Evolutionary conservation across 2,113 vertebrate species (phyloP), one percentile per base, ranked within the genome.

Genomic region (Coreoperca whiteheadi): DNA sequence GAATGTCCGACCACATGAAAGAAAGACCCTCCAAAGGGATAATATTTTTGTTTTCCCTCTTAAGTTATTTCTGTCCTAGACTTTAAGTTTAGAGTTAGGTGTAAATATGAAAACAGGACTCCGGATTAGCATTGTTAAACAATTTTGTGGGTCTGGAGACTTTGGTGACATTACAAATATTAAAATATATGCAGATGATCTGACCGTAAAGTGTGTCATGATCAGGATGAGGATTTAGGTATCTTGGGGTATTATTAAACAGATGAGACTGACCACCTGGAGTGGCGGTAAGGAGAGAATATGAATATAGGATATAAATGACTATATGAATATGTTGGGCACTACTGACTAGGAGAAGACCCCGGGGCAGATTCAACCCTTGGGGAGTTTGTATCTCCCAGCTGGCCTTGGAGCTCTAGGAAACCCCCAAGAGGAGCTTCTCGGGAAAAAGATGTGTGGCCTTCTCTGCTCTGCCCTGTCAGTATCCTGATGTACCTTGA

Each of bases 291-390:
- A 50, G 54, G 8, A 74, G 32, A 39, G 21, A n/a, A n/a, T n/a
- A n/a, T n/a, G n/a, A n/a, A n/a, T n/a, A n/a, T n/a, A n/a, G n/a
- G n/a, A n/a, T n/a, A n/a, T n/a, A n/a, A n/a, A n/a, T n/a, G n/a
- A n/a, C n/a, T n/a, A n/a, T n/a, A n/a, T n/a, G n/a, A n/a, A n/a
- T n/a, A n/a, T n/a, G n/a, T n/a, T n/a, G n/a, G 23, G 61, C 1
- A 1, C 46, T 20, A 6, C 21, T 48, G 70, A 59, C 61, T 18
- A 32, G 30, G 32, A 59, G 71, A 53, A 76, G 46, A 76, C 70
- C 63, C 68, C 11, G 1, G 53, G 82, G 67, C 41, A 54, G 67
- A 67, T 57, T 60, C 53, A 78, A 54, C 64, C 67, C 73, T 56
- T 39, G 15, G 67, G 75, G 53, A 6, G 37, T 41, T 67, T 56